Evolutionary conservation across 2,888 invertebrate species (phyloP), one percentile per base, ranked within the genome.

Genomic region (Sarcophaga caerulescens): DNA sequence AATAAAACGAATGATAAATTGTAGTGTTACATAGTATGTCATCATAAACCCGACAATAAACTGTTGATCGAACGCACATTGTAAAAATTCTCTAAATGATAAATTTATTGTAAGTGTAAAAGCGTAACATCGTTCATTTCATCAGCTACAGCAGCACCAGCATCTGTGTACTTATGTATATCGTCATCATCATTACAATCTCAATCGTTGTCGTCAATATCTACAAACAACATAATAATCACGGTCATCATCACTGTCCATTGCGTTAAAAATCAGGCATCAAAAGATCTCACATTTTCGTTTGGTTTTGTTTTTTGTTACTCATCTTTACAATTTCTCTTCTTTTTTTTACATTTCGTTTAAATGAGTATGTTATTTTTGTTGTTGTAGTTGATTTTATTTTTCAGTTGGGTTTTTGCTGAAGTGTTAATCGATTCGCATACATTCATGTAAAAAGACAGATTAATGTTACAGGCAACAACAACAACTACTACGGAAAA

Each of bases 401-500:
- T 25, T 59, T 71, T 63, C 68, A 35, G 35, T 71, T 73, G 68
- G 57, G 70, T 75, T 84, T 78, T 63, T 85, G 74, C 76, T 81
- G 85, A 87, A 87, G 87, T 87, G 87, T 85, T 87, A 87, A 87
- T 87, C 87, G 87, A 87, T 87, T 87, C 85, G 85, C 81, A 87
- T 85, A 59, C 75, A 76, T 81, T 84, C 81, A 71, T 74, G 80
- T 69, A 83, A 88, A 87, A 83, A 88, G 78, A 85, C 81, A 73
- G 83, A 85, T 84, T 88, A 85, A 87, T 88, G 88, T 89, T 89
- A 89, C 88, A 89, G 87, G 77, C 85, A 85, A 80, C 84, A 78
- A 76, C 84, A n/a, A 4, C 52, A 85, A 21, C 62, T 63, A n/a
- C 45, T 68, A 62, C 82, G 11, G 35, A 66, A 35, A 45, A 45